phyloP scores from a whole-genome alignment of 2,113 vertebrate species.

The Centropus bengalensis region DNA sequence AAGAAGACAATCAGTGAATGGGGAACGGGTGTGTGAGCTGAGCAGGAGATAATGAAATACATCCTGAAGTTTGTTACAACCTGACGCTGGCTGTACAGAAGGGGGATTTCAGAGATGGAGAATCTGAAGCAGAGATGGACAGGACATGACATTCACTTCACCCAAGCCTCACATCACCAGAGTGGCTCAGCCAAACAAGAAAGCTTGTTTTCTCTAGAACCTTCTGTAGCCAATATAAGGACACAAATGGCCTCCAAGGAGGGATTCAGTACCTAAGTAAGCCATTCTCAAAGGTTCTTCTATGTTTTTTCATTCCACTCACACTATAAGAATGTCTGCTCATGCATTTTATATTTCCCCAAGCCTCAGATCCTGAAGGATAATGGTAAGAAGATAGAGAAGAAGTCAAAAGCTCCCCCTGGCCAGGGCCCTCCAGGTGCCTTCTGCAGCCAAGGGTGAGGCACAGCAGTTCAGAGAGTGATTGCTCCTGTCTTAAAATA shows the following conservation, averaged over 20 bases:
- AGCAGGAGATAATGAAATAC: background rate
- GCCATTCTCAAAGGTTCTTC: accelerated
- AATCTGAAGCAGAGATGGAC: background rate
- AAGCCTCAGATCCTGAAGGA: background rate
- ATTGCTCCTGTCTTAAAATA: background rate
- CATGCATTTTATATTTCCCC: background rate
- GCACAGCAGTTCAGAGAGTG: background rate
- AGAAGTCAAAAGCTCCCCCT: background rate
- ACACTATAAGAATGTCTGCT: background rate
- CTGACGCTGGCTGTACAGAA: background rate
- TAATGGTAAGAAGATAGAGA: background rate
- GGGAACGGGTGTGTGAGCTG: background rate
- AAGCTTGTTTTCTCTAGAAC: background rate
- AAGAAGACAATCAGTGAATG: background rate
- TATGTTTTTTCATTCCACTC: background rate
- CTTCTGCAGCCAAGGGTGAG: background rate
- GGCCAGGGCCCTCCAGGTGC: background rate
- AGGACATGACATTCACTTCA: background rate
- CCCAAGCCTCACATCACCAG: background rate
- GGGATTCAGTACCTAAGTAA: background rate
- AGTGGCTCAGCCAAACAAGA: background rate
- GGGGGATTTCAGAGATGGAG: background rate
- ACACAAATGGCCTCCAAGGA: background rate
- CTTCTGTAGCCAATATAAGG: background rate
- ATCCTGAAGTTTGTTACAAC: background rate